Conservation (phyloP, 2,797 vertebrate genomes). For the Sparus aurata region DNA sequence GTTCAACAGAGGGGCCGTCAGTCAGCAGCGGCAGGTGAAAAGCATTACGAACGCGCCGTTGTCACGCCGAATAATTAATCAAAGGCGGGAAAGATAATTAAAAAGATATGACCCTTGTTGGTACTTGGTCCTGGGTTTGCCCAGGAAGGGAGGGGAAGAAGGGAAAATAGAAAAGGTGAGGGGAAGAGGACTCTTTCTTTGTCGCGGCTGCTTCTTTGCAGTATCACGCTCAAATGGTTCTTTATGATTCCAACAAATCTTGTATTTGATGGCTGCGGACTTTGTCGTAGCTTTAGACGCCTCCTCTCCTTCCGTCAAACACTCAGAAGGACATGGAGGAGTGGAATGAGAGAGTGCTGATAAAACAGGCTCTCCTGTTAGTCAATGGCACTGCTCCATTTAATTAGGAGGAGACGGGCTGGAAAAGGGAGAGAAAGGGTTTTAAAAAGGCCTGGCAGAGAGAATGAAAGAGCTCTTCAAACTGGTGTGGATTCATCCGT, state of each 20-base stretch:
- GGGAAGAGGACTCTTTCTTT: slow-evolving; percentile 36
- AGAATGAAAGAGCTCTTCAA: slow-evolving; percentile 59
- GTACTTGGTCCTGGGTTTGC: slow-evolving; percentile 94
- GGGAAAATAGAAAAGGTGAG: slow-evolving; percentile 61
- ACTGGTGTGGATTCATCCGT: slow-evolving; percentile 55
- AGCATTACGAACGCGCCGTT: slow-evolving; percentile 98
- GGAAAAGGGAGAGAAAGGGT: slow-evolving; percentile 60
- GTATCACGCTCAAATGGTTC: slow-evolving; percentile 31
- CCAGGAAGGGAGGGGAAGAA: slow-evolving; percentile 80
- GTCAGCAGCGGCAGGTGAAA: slow-evolving; percentile 99
- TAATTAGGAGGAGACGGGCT: slow-evolving; percentile 92
- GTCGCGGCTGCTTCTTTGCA: slow-evolving; percentile 17
- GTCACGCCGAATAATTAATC: slow-evolving; percentile 99
- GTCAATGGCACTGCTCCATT: slow-evolving; percentile 92
- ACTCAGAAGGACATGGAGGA: slow-evolving; percentile 65
- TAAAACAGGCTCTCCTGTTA: slow-evolving; percentile 92
- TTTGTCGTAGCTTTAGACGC: slow-evolving; percentile 21
- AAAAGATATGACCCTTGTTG: slow-evolving; percentile 99
- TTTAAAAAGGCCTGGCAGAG: slow-evolving; percentile 52
- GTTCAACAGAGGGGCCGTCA: slow-evolving; percentile 99
- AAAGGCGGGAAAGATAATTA: slow-evolving; percentile 99
- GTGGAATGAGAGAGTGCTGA: slow-evolving; percentile 88
- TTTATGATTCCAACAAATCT: slow-evolving; percentile 24
- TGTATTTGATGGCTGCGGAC: slow-evolving; percentile 35
- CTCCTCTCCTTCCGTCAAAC: slow-evolving; percentile 31